phyloP scores from a whole-genome alignment of 2,113 vertebrate genomes.

The Anser cygnoides region DNA sequence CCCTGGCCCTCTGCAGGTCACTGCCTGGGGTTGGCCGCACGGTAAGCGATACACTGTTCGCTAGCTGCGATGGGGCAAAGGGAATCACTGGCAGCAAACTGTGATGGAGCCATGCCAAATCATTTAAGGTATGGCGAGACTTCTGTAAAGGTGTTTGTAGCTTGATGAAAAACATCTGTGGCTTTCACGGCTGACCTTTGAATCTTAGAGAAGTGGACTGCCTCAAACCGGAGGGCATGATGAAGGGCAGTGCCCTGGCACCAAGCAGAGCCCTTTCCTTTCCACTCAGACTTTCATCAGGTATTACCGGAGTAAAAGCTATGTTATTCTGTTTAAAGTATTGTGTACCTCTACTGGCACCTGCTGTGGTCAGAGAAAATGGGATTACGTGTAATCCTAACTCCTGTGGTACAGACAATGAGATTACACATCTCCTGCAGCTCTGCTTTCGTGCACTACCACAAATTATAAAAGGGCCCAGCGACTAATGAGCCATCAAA shows the following conservation, averaged over 20 bases:
- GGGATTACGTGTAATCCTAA: not conserved
- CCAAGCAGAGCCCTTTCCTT: not conserved
- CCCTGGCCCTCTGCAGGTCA: not conserved
- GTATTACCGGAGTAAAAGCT: not conserved
- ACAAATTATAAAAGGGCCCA: not conserved
- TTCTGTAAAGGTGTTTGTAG: not conserved
- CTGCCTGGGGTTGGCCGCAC: not conserved
- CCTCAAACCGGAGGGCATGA: not conserved
- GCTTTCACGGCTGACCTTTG: not conserved
- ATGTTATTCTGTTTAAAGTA: not conserved
- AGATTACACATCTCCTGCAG: slow-evolving; percentile 26
- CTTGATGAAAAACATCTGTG: not conserved
- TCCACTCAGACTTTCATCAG: not conserved
- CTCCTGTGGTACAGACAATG: not conserved
- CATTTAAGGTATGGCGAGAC: not conserved
- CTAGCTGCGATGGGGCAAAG: not conserved
- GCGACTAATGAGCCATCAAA: slow-evolving; percentile 23
- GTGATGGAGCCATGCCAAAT: not conserved
- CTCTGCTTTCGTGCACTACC: not conserved
- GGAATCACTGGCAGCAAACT: not conserved
- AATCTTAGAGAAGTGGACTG: not conserved
- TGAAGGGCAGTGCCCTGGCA: not conserved
- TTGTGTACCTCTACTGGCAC: not conserved
- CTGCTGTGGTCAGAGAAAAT: slow-evolving; percentile 1
- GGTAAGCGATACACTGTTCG: accelerated